These are phyloP conservation scores for Pachypeltis micranthus DNA, from an alignment of 1,140 invertebrate species.

Conservation along the genomic window DNA sequence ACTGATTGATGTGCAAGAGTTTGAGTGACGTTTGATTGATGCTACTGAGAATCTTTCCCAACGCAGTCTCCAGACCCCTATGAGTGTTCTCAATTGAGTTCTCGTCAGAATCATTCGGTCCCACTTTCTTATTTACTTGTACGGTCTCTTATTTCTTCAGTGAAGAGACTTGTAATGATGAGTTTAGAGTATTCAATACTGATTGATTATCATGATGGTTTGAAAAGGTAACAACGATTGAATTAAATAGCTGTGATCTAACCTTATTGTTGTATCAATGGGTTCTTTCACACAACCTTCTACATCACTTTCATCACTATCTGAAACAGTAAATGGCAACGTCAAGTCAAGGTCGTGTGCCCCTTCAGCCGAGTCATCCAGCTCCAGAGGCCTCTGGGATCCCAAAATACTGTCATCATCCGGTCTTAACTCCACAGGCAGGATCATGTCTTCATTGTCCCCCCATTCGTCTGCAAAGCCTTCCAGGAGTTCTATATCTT, in stretches of 20 bases:
- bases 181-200: no score
- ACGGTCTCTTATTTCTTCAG: no score
- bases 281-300: neutral
- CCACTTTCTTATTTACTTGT: no score
- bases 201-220: no score
- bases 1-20: no score
- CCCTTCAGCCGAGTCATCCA: neutral
- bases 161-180: no score
- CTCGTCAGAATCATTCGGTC: no score
- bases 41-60: no score
- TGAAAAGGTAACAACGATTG: neutral
- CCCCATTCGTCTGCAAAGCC: conserved; percentile 6
- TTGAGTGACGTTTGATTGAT: no score
- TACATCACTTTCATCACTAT: neutral
- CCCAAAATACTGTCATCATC: conserved; percentile 26
- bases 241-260: neutral
- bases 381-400: conserved; percentile 14
- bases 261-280: neutral
- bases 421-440: neutral
- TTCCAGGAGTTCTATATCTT: conserved; percentile 14
- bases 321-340: neutral
- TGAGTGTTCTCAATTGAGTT: no score
- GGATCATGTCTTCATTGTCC: neutral
- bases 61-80: no score
- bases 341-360: neutral